Evolutionary conservation across 2,113 vertebrate genomes (phyloP).

Genomic region (Opisthocomus hoazin): DNA sequence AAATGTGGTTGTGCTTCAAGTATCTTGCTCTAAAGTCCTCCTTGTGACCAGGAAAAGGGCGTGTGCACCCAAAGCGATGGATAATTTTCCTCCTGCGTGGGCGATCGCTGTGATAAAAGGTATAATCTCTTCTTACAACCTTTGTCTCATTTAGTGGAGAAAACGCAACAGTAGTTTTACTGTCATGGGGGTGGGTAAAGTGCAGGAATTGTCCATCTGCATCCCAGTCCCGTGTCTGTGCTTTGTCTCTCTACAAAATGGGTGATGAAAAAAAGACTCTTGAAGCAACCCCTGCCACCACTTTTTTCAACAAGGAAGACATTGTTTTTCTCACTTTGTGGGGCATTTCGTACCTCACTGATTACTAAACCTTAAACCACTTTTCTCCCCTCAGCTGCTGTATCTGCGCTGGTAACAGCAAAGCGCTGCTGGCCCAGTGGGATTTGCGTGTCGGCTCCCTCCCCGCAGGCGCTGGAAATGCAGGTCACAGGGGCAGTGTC

Average conservation of each 20-base stretch:
- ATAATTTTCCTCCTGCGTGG: neutral
- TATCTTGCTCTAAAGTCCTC: neutral
- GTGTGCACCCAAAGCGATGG: neutral
- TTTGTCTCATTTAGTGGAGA: neutral
- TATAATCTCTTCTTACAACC: neutral
- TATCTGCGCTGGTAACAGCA: neutral
- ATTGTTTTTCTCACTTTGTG: neutral
- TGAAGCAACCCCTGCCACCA: neutral
- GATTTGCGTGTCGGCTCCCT: neutral
- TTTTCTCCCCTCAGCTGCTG: neutral
- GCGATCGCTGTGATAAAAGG: neutral
- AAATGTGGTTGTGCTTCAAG: neutral
- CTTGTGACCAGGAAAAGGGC: neutral
- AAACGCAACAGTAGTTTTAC: neutral
- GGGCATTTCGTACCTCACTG: neutral
- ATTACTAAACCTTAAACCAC: neutral
- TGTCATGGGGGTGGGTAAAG: accelerated
- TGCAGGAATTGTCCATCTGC: neutral
- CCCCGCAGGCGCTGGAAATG: neutral
- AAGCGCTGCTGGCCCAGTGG: neutral
- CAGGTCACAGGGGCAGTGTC: accelerated
- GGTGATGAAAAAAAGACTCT: neutral
- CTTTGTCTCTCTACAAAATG: neutral
- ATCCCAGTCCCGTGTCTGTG: neutral
- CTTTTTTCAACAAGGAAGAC: neutral